Percentiles rank a stretch among this genome's conserved stretches.
Evolutionary conservation across 1,140 invertebrate genomes (phyloP).

Genomic region (Ptiloglossa arizonensis): DNA sequence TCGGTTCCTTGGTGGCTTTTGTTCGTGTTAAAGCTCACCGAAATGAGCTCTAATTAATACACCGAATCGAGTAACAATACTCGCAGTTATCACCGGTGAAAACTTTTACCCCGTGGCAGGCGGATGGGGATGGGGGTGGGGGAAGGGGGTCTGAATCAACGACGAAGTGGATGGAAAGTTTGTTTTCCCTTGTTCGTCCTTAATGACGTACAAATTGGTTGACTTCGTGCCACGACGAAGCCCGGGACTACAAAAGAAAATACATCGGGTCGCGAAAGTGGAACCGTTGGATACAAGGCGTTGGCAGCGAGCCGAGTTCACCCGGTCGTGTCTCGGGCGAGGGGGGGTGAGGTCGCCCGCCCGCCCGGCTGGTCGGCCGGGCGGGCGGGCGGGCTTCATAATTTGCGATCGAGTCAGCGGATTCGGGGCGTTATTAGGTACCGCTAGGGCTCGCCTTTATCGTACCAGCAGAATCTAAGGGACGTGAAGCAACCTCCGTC

Average conservation of each 20-base stretch:
- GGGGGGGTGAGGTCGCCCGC: too few species aligned
- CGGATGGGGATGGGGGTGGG: too few species aligned
- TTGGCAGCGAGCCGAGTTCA: constrained; percentile 31
- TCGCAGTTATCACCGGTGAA: too few species aligned
- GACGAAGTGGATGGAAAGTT: neutral
- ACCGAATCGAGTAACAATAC: neutral
- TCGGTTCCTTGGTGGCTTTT: neutral
- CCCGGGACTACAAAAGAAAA: neutral
- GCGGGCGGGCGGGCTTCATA: too few species aligned
- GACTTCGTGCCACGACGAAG: constrained; percentile 2
- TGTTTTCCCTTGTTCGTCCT: too few species aligned
- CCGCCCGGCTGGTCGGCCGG: too few species aligned
- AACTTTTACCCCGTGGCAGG: too few species aligned
- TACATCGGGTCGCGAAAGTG: neutral
- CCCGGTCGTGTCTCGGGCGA: constrained; percentile 13
- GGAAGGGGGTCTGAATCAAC: too few species aligned
- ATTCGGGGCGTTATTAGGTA: constrained; percentile 28
- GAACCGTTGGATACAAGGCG: neutral
- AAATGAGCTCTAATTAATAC: neutral
- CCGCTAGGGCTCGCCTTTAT: neutral
- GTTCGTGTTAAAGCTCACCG: neutral
- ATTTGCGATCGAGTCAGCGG: constrained; percentile 39
- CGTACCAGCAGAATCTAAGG: neutral
- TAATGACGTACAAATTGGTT: neutral
- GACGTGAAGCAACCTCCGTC: neutral